phyloP scores from a whole-genome alignment of 2,797 vertebrate genomes.

The Miichthys miiuy region DNA sequence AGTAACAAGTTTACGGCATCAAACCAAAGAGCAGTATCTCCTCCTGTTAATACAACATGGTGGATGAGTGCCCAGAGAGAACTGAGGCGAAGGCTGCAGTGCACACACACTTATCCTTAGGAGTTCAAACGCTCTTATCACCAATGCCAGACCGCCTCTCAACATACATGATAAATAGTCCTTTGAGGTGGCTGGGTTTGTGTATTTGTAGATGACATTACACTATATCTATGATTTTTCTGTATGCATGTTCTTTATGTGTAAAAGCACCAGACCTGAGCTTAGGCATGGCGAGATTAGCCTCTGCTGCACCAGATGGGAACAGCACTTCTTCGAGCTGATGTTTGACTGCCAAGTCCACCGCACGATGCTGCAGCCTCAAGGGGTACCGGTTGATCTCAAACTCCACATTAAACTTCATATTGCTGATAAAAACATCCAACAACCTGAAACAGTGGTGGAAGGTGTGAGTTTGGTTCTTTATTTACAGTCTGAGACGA shows the following conservation, averaged over 20 bases:
- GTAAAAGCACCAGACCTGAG: conserved; percentile 71
- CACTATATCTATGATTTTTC: neutral
- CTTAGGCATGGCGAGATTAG: conserved; percentile 46
- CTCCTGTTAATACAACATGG: neutral
- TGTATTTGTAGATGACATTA: conserved; percentile 2
- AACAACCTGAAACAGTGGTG: conserved; percentile 81
- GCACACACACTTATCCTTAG: neutral
- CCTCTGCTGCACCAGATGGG: conserved; percentile 75
- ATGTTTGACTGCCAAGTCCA: conserved; percentile 75
- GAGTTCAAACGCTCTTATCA: conserved; percentile 7
- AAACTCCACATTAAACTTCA: conserved; percentile 93
- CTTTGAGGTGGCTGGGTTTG: neutral
- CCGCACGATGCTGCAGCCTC: conserved; percentile 90
- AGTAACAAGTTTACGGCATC: conserved; percentile 8
- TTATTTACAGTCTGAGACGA: neutral
- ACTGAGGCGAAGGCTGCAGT: neutral
- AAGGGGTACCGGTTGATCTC: conserved; percentile 90
- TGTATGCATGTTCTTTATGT: neutral
- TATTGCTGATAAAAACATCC: conserved; percentile 83
- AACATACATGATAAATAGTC: no score
- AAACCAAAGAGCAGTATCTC: conserved; percentile 8
- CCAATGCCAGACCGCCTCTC: neutral
- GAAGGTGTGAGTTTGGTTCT: neutral
- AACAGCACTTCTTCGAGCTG: conserved; percentile 87
- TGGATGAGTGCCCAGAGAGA: conserved; percentile 11